These are phyloP conservation scores for Phania funesta DNA, from an alignment of 2,888 invertebrate species.

Conservation along the genomic window DNA sequence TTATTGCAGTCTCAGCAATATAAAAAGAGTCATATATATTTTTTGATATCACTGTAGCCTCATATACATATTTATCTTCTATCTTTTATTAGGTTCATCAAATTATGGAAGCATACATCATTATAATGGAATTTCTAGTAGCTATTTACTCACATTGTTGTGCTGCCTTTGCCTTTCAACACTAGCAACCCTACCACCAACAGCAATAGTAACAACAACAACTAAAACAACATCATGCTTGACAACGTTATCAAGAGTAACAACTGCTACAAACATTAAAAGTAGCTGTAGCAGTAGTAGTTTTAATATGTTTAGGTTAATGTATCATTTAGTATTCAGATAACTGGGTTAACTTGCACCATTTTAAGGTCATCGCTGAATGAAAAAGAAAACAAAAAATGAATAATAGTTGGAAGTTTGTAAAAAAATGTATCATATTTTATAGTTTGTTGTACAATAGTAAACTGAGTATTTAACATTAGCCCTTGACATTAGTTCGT, in stretches of 20 bases:
- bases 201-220: conserved; percentile 2
- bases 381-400: neutral
- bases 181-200: conserved; percentile 17
- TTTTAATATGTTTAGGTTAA: conserved; percentile 42
- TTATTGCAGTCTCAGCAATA: neutral
- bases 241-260: neutral
- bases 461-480: no score
- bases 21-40: neutral
- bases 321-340: conserved; percentile 50
- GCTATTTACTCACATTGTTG: conserved; percentile 54
- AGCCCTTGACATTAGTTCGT: no score
- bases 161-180: conserved; percentile 54
- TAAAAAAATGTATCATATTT: conserved; percentile 33
- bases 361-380: neutral
- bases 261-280: neutral
- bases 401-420: neutral
- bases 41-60: neutral
- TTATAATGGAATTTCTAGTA: conserved; percentile 47
- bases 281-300: neutral
- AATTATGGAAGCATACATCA: conserved; percentile 58
- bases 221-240: neutral
- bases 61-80: neutral
- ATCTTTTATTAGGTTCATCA: conserved; percentile 43
- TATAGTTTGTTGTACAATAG: neutral
- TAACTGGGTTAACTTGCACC: conserved; percentile 51